Percentiles rank a stretch among this genome's conserved stretches.
phyloP scores from a whole-genome alignment of 2,888 invertebrate species.

The Tenodera sinensis region DNA sequence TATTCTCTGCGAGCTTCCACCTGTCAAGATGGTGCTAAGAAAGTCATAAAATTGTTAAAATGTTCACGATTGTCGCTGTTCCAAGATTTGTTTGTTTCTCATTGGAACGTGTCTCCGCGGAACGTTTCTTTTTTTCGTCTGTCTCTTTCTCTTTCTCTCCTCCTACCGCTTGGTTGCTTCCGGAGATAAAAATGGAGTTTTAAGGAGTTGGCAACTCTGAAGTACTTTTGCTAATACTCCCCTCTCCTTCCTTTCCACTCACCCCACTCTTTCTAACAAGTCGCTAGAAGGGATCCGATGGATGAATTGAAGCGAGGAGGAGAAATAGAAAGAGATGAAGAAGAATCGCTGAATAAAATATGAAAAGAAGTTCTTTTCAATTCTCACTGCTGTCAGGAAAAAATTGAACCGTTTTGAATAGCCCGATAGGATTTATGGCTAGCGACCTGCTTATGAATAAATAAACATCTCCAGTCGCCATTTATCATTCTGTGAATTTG shows the following conservation, averaged over 20 bases:
- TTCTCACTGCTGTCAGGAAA: slow-evolving; percentile 6
- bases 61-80: too few species aligned
- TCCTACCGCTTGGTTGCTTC: not conserved
- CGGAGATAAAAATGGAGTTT: not conserved
- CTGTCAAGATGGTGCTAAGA: too few species aligned
- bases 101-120: too few species aligned
- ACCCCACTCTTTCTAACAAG: too few species aligned
- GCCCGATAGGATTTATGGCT: not conserved
- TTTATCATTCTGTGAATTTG: not conserved
- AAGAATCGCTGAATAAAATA: slow-evolving; percentile 2
- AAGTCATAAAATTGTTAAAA: too few species aligned
- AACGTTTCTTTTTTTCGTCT: too few species aligned
- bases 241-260: not conserved
- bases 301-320: too few species aligned
- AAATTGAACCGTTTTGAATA: slow-evolving; percentile 15
- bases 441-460: not conserved
- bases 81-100: too few species aligned
- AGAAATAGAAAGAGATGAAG: not conserved
- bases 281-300: too few species aligned
- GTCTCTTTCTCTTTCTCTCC: too few species aligned
- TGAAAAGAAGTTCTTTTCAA: slow-evolving; percentile 4
- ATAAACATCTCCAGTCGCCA: not conserved
- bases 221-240: slow-evolving; percentile 8
- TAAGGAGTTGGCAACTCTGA: slow-evolving; percentile 6
- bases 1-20: too few species aligned